phyloP scores from a whole-genome alignment of 2,888 invertebrate genomes.

The Apodemia zela region DNA sequence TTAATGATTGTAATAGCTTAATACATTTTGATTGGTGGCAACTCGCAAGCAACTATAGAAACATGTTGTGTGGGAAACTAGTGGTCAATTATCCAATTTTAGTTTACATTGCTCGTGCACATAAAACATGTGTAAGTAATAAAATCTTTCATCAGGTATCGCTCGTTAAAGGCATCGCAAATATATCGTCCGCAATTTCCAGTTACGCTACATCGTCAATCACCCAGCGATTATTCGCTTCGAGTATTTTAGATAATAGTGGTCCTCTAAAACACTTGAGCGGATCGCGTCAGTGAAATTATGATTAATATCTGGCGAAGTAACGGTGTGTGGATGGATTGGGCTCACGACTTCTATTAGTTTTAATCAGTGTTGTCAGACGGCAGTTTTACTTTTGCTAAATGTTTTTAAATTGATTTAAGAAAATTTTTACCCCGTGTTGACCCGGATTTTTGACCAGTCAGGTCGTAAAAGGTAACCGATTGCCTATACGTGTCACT shows the following conservation, averaged over 20 bases:
- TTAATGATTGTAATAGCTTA: slow-evolving; percentile 36
- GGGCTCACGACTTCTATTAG: slow-evolving; percentile 34
- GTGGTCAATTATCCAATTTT: slow-evolving; percentile 62
- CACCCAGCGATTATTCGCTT: slow-evolving; percentile 39
- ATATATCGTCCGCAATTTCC: slow-evolving; percentile 35
- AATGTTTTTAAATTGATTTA: too few species aligned
- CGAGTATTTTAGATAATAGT: slow-evolving; percentile 61
- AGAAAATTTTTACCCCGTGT: too few species aligned
- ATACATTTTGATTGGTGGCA: slow-evolving; percentile 37
- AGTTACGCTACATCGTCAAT: slow-evolving; percentile 37
- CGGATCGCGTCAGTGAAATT: slow-evolving; percentile 68
- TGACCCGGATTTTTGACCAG: too few species aligned
- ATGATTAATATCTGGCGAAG: slow-evolving; percentile 72
- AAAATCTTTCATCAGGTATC: slow-evolving; percentile 44
- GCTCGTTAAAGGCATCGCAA: slow-evolving; percentile 37
- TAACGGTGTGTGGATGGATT: slow-evolving; percentile 47
- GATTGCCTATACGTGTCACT: too few species aligned
- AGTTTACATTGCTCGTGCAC: slow-evolving; percentile 32
- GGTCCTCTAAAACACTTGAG: slow-evolving; percentile 69
- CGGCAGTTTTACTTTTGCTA: too few species aligned
- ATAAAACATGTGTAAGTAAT: slow-evolving; percentile 38
- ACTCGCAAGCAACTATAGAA: slow-evolving; percentile 14
- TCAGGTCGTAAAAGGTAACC: too few species aligned
- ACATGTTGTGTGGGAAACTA: slow-evolving; percentile 47
- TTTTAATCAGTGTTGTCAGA: slow-evolving; percentile 13